phyloP scores from a whole-genome alignment of 2,113 vertebrate genomes.

The Propithecus coquereli region DNA sequence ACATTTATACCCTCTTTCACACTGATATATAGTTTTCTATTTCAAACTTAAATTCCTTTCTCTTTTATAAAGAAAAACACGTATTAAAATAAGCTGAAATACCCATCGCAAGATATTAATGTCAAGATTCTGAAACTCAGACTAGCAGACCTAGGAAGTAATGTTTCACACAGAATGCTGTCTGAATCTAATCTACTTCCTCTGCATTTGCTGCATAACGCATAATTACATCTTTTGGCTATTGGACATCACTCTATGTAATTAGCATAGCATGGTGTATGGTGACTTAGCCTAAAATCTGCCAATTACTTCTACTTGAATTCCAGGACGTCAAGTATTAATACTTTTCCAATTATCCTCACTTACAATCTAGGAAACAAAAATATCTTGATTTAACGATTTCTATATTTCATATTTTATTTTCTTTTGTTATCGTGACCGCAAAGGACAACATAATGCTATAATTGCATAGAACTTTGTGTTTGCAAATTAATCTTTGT shows the following conservation, averaged over 20 bases:
- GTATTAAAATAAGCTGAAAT: not conserved
- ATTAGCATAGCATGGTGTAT: not conserved
- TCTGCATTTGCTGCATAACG: not conserved
- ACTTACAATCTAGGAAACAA: not conserved
- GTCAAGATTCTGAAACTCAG: not conserved
- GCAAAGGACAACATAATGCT: not conserved
- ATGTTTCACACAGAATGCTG: not conserved
- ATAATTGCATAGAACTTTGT: not conserved
- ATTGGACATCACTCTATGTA: not conserved
- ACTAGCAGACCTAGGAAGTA: not conserved
- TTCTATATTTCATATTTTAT: not conserved
- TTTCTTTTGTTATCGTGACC: not conserved
- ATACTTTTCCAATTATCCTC: not conserved
- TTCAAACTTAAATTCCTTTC: not conserved
- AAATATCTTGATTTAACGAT: not conserved
- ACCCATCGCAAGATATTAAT: not conserved
- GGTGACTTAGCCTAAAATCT: not conserved
- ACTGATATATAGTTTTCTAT: not conserved
- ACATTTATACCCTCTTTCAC: not conserved
- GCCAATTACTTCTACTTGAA: not conserved
- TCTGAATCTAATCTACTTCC: not conserved
- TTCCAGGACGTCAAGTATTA: not conserved
- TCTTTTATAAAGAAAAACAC: not conserved
- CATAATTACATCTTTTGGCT: not conserved
- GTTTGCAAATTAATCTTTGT: not conserved